Conservation (phyloP, 2,113 vertebrate species). For the Athene cunicularia region DNA sequence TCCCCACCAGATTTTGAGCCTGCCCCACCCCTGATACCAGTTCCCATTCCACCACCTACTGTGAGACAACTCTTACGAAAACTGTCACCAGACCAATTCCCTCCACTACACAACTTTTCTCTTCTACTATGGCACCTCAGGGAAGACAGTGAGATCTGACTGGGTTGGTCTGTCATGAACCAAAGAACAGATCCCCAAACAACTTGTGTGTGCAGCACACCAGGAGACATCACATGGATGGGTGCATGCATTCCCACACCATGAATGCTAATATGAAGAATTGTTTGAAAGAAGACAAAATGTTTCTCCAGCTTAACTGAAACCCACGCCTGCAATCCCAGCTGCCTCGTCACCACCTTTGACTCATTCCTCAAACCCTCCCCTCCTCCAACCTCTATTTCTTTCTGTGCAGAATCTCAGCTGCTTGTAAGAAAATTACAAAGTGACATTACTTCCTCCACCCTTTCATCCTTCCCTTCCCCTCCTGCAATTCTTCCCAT, state of each 20-base stretch:
- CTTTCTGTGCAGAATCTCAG: not conserved
- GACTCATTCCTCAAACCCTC: slow-evolving; percentile 51
- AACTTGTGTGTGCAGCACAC: not conserved
- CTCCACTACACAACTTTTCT: not conserved
- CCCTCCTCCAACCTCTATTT: slow-evolving; percentile 45
- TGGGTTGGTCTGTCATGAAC: not conserved
- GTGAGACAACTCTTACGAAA: not conserved
- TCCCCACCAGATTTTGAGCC: not conserved
- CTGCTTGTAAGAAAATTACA: not conserved
- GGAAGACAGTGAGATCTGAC: not conserved
- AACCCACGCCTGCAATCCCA: slow-evolving; percentile 64
- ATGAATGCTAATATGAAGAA: slow-evolving; percentile 22
- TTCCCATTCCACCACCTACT: not conserved
- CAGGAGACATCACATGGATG: slow-evolving; percentile 31
- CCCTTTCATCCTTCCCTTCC: not conserved
- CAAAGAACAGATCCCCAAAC: not conserved
- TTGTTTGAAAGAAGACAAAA: slow-evolving; percentile 56
- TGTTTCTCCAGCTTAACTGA: slow-evolving; percentile 51
- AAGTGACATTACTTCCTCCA: slow-evolving; percentile 11
- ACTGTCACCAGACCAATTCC: not conserved
- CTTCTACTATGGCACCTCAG: not conserved
- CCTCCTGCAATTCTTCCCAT: not conserved
- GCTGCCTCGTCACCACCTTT: slow-evolving; percentile 57
- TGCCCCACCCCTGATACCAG: not conserved
- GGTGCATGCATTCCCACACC: slow-evolving; percentile 47